Percentiles rank a stretch among this genome's conserved stretches.
Evolutionary conservation across 2,113 vertebrate species (phyloP).

Genomic region (Amblyornis subalaris): DNA sequence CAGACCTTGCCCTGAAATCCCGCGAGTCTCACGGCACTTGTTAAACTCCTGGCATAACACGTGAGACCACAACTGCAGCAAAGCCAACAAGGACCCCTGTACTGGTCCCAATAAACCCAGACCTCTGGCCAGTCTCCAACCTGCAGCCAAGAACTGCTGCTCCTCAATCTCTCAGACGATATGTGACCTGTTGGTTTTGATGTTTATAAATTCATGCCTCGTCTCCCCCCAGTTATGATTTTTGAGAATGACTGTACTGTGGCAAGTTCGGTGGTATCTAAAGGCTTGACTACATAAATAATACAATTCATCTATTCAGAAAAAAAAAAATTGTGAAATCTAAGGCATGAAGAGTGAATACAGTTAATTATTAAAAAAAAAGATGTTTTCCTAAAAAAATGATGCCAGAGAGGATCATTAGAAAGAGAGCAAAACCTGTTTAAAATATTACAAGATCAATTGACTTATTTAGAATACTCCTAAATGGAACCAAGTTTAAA

Average conservation of each 20-base stretch:
- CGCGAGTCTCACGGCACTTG: accelerated
- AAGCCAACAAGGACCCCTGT: background rate
- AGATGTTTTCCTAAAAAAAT: background rate
- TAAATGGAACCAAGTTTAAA: background rate
- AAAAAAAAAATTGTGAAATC: background rate
- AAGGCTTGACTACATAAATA: background rate
- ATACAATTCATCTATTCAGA: background rate
- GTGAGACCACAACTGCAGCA: background rate
- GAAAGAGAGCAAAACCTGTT: background rate
- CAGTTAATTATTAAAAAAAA: too few relatives aligned
- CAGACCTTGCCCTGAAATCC: background rate
- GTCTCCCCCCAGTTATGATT: accelerated
- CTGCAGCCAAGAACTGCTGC: background rate
- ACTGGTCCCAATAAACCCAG: background rate
- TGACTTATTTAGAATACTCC: background rate
- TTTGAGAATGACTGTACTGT: background rate
- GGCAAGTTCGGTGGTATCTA: background rate
- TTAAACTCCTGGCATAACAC: accelerated
- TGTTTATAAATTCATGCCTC: background rate
- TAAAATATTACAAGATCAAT: background rate
- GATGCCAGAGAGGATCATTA: background rate
- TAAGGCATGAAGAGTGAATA: background rate
- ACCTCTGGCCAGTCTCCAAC: background rate
- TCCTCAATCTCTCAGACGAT: background rate
- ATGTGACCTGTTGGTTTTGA: accelerated